phyloP scores from a whole-genome alignment of 2,113 vertebrate species.

The Nycticorax nycticorax region DNA sequence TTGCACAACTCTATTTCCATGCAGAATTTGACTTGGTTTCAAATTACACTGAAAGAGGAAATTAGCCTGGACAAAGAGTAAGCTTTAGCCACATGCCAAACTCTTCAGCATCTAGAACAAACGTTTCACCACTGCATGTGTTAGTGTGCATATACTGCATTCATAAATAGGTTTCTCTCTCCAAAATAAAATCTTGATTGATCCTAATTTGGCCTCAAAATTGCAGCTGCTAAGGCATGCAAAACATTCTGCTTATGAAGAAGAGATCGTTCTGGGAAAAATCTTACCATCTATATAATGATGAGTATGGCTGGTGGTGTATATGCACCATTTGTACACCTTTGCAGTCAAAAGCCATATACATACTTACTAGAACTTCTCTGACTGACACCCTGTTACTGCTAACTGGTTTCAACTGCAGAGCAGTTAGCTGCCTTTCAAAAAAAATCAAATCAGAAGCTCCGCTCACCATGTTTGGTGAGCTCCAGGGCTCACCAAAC shows the following conservation, averaged over 20 bases:
- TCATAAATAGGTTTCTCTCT: not conserved
- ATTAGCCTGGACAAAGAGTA: not conserved
- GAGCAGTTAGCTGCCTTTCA: not conserved
- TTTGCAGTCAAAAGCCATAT: not conserved
- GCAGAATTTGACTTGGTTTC: not conserved
- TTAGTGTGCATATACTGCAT: not conserved
- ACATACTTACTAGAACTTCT: not conserved
- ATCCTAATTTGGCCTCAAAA: not conserved
- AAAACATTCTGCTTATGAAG: not conserved
- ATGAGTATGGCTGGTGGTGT: not conserved
- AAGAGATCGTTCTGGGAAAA: not conserved
- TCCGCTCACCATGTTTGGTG: not conserved
- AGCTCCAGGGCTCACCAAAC: not conserved
- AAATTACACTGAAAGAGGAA: not conserved
- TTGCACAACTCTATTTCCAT: not conserved
- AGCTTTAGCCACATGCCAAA: not conserved
- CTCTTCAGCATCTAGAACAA: not conserved
- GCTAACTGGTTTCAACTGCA: not conserved
- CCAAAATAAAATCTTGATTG: not conserved
- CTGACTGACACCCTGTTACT: not conserved
- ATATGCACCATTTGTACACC: not conserved
- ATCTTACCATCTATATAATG: not conserved
- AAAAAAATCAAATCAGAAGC: not conserved
- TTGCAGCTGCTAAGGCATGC: not conserved
- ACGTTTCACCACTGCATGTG: not conserved